Base-by-base conservation (phyloP, 2,113 vertebrate genomes). In the Loxodonta africana region DNA sequence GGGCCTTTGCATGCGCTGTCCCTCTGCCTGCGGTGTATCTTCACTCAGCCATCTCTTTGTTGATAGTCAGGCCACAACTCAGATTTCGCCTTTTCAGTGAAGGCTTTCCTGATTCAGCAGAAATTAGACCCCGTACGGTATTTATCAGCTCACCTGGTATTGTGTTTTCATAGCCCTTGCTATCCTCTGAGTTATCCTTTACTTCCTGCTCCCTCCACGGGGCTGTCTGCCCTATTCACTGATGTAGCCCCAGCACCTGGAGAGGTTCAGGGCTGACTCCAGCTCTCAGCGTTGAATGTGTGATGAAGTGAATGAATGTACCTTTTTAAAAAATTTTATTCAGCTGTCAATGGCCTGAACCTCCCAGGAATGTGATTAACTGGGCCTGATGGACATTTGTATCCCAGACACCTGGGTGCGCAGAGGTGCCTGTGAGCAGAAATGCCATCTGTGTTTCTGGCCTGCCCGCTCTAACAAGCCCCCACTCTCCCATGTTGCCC, bases 211-310 rank as follows among this genome's bases (percentile, higher is more conserved):
- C 60, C 15, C 28, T 41, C 17, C 7, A 1, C 20, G 0, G 4
- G 5, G 10, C 2, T 1, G 2, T 85, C 73, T 28, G 48, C 8
- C 76, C 21, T 1, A 15, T 12, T 78, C 33, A 28, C 20, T 1
- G 8, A 4, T 6, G 53, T 26, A 2, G 21, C 17, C 48, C 4
- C 21, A 0, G 65, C 2, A 1, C 73, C 12, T 0, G 5, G 21
- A 48, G 9, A 9, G 48, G 48, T 9, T 48, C 48, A 48, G 48
- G 48, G 48, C 48, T 9, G 48, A 48, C 48, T 48, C 0, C 0
- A 2, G 26, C n/a, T 60, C 33, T 23, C 3, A 15, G 11, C 1
- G 2, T 25, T 3, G 15, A 48, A 4, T 6, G 0, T 0, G 3
- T 8, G 62, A 21, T 46, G 2, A 41, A 4, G 10, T 1, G 30